phyloP scores from a whole-genome alignment of 1,140 invertebrate species.

The Orius insidiosus region DNA sequence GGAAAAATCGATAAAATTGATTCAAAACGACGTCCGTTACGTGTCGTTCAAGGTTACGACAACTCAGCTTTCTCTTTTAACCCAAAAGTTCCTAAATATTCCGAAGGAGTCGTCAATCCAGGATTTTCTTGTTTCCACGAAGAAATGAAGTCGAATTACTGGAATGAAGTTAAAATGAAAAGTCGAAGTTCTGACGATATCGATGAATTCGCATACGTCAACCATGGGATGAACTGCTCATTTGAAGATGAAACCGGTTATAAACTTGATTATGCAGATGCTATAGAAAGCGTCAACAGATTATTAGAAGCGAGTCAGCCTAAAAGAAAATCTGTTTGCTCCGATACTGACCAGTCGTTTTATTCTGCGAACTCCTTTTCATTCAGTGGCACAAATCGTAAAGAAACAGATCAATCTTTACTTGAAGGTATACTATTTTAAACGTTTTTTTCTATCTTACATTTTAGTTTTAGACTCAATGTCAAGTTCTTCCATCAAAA shows the following conservation, averaged over 20 bases:
- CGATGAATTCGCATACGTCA: slow-evolving; percentile 6
- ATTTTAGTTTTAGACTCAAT: too few species aligned
- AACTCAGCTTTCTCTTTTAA: neutral
- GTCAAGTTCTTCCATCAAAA: too few species aligned
- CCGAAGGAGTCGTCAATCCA: slow-evolving; percentile 2
- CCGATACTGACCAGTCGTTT: neutral
- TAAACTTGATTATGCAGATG: slow-evolving; percentile 10
- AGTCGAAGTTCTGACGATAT: neutral
- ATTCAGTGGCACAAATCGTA: too few species aligned
- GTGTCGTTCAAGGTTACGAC: neutral
- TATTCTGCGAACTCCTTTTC: too few species aligned
- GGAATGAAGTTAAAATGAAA: neutral
- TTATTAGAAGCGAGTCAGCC: slow-evolving; percentile 1
- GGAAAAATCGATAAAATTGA: neutral
- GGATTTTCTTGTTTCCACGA: slow-evolving; percentile 4
- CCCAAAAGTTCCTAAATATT: neutral
- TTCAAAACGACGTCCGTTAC: neutral
- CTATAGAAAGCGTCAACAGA: slow-evolving; percentile 6
- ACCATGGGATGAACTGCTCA: slow-evolving; percentile 10
- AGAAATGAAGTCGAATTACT: neutral
- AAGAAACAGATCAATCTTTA: too few species aligned
- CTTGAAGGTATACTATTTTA: too few species aligned
- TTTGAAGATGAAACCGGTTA: slow-evolving; percentile 4
- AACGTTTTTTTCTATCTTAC: too few species aligned
- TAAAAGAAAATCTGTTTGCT: too few species aligned